Percentiles rank a stretch among this genome's conserved stretches.
Conservation (phyloP, 2,888 invertebrate species). For the Stegana nigrithorax region DNA sequence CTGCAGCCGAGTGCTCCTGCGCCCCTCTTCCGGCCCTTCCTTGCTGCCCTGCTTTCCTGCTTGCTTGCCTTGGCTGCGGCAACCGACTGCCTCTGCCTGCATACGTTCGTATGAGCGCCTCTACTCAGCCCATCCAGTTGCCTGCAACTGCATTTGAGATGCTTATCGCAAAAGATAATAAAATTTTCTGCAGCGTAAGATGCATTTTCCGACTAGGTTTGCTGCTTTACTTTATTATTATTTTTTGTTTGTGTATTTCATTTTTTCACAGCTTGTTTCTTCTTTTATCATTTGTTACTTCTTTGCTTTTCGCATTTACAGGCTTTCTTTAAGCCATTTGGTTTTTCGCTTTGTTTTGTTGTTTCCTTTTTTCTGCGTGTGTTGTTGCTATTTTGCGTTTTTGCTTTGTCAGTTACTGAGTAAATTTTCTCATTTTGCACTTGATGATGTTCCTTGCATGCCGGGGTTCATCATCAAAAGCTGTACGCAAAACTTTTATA, state of each 20-base stretch:
- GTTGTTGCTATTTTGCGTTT: conserved; percentile 30
- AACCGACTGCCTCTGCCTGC: no score
- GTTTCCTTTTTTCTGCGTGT: conserved; percentile 5
- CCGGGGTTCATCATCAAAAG: conserved; percentile 25
- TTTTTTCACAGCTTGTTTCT: not conserved
- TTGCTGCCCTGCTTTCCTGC: not conserved
- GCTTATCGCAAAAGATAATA: conserved; percentile 14
- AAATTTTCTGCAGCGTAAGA: conserved; percentile 5
- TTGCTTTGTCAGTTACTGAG: conserved; percentile 36
- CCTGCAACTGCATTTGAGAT: not conserved
- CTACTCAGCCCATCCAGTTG: not conserved
- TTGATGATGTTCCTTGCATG: conserved; percentile 47
- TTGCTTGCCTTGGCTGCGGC: no score
- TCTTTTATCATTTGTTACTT: not conserved
- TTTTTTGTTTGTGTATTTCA: no score
- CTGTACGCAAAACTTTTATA: conserved; percentile 16
- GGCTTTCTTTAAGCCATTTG: conserved; percentile 2
- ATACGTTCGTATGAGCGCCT: no score
- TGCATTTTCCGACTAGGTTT: not conserved
- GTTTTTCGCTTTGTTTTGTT: conserved; percentile 27
- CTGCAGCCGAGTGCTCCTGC: not conserved
- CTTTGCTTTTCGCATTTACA: not conserved
- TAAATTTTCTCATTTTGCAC: conserved; percentile 61
- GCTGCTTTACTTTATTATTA: not conserved
- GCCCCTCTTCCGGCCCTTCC: not conserved